Percentiles rank a stretch among this genome's conserved stretches.
These are phyloP conservation scores for Marcusenius ussheri DNA, from an alignment of 2,113 vertebrate genomes.

Conservation along the genomic window DNA sequence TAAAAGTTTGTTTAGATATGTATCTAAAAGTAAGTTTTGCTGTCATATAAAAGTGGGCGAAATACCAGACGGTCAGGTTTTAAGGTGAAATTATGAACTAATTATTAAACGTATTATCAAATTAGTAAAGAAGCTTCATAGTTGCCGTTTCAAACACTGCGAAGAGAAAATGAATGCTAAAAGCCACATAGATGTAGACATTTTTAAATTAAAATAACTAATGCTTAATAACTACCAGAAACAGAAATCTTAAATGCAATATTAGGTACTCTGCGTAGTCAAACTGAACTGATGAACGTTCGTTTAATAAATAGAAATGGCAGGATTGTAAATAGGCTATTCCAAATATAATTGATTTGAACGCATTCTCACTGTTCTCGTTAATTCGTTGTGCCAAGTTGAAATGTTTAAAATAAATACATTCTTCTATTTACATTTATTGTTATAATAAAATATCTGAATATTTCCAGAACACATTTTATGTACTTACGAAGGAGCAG, in stretches of 20 bases:
- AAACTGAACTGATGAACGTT: not conserved
- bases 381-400: not conserved
- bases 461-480: constrained; percentile 29
- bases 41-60: not conserved
- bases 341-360: constrained; percentile 47
- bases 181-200: not conserved
- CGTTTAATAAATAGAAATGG: constrained; percentile 20
- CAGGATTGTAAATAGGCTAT: constrained; percentile 57
- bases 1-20: not conserved
- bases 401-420: not conserved
- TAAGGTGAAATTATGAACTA: not conserved
- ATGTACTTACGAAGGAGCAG: constrained; percentile 19
- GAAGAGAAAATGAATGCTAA: not conserved
- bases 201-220: not conserved
- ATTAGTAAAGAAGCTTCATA: not conserved
- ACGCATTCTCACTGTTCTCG: not conserved
- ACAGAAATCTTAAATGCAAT: not conserved
- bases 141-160: not conserved
- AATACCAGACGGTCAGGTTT: not conserved
- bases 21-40: not conserved
- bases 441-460: not conserved
- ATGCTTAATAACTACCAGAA: not conserved
- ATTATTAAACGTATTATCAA: not conserved
- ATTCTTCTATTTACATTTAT: not conserved
- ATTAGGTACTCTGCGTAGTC: not conserved